phyloP scores from a whole-genome alignment of 30 jellyfish, hydroid and myxozoan species.

The Mastigias papua region DNA sequence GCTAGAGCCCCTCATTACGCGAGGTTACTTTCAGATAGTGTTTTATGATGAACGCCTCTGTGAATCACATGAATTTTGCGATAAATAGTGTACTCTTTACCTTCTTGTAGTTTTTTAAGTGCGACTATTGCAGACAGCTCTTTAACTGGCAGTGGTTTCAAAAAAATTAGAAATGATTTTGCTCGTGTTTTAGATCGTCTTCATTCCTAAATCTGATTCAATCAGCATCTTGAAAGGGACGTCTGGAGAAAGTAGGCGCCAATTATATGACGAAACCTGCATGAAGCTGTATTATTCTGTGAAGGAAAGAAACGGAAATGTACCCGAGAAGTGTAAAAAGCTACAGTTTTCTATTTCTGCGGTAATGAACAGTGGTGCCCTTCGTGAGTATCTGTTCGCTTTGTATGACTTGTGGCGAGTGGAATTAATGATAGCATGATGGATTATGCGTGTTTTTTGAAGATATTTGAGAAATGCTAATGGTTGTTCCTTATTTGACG shows the following conservation, averaged over 20 bases:
- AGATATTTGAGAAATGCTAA: too few relatives aligned
- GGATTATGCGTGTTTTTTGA: neutral
- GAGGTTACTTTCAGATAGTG: too few relatives aligned
- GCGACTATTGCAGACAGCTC: too few relatives aligned
- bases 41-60: too few relatives aligned
- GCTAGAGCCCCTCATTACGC: too few relatives aligned
- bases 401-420: neutral
- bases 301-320: constrained; percentile 36
- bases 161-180: neutral
- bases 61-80: too few relatives aligned
- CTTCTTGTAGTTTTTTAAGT: too few relatives aligned
- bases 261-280: constrained; percentile 74
- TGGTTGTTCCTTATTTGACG: too few relatives aligned
- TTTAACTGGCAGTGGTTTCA: neutral
- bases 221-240: constrained; percentile 70
- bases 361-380: constrained; percentile 85
- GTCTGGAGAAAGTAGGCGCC: constrained; percentile 55
- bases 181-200: constrained; percentile 60
- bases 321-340: constrained; percentile 80
- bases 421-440: neutral
- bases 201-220: constrained; percentile 79
- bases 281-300: constrained; percentile 51
- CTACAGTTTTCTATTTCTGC: constrained; percentile 87
- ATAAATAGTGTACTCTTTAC: too few relatives aligned
- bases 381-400: constrained; percentile 40